A percentile compares a stretch with the other conserved stretches of the same genome.
Evolutionary conservation across 2,888 invertebrate species (phyloP).

Genomic region (Ommatoiulus sabulosus): DNA sequence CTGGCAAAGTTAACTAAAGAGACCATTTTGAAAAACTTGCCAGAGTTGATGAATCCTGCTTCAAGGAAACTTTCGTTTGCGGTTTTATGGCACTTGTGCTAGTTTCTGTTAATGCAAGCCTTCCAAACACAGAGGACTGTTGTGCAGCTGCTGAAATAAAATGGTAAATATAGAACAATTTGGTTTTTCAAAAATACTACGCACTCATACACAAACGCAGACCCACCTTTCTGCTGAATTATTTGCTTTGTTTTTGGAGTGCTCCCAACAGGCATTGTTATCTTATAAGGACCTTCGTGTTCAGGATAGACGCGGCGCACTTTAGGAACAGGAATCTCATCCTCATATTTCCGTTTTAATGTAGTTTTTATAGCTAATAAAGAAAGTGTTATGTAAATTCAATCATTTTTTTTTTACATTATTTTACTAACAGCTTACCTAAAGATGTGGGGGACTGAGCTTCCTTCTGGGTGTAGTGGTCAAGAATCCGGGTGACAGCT

Average conservation of each 20-base stretch:
- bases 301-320: slow-evolving; percentile 61
- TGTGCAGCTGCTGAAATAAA: background rate
- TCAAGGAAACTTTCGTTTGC: background rate
- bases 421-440: background rate
- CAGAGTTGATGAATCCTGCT: background rate
- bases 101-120: background rate
- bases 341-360: slow-evolving; percentile 61
- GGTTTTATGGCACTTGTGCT: background rate
- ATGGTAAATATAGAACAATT: background rate
- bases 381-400: too few species aligned
- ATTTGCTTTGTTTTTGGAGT: slow-evolving; percentile 69
- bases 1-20: too few species aligned
- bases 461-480: background rate
- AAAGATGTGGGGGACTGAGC: background rate
- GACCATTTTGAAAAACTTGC: background rate
- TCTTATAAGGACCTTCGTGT: slow-evolving; percentile 63
- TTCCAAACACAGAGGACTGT: slow-evolving; percentile 46
- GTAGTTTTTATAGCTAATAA: background rate
- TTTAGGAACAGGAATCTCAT: slow-evolving; percentile 48
- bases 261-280: slow-evolving; percentile 70
- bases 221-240: slow-evolving; percentile 64
- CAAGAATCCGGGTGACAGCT: slow-evolving; percentile 36
- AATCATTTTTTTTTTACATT: too few species aligned
- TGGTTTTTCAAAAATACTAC: background rate
- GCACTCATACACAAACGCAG: background rate